A percentile compares a stretch with the other conserved stretches of the same genome.
These are phyloP conservation scores for Parotocinclus haroldoi DNA, from an alignment of 2,797 vertebrate genomes.

Conservation along the genomic window DNA sequence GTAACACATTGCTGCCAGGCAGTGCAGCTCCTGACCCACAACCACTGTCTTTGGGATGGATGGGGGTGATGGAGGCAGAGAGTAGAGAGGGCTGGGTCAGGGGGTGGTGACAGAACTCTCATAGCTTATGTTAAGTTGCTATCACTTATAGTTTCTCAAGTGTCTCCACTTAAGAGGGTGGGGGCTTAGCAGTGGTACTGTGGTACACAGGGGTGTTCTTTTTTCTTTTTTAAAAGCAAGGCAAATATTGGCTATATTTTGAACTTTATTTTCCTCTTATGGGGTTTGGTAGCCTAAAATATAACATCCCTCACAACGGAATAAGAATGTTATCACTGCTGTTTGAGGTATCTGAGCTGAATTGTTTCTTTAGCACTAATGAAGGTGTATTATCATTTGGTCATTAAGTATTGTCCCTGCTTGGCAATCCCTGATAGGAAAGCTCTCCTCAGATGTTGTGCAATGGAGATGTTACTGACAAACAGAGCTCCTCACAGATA, in stretches of 20 bases:
- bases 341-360: constrained; percentile 11
- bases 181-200: constrained; percentile 65
- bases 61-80: constrained; percentile 45
- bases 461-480: constrained; percentile 68
- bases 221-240: constrained; percentile 35
- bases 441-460: constrained; percentile 70
- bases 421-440: constrained; percentile 74
- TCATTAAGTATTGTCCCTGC: constrained; percentile 47
- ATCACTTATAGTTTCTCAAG: constrained; percentile 78
- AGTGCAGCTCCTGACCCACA: constrained; percentile 36
- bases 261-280: not conserved
- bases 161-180: constrained; percentile 74
- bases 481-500: constrained; percentile 37
- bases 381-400: constrained; percentile 46
- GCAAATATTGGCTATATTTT: not conserved
- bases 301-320: not conserved
- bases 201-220: constrained; percentile 61
- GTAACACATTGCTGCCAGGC: constrained; percentile 34
- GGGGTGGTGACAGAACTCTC: constrained; percentile 51
- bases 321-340: constrained; percentile 6
- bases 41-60: constrained; percentile 33
- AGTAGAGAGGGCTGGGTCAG: constrained; percentile 53
- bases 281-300: not conserved
- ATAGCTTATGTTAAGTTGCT: constrained; percentile 77
- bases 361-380: constrained; percentile 10